Base-by-base conservation (phyloP, 2,113 vertebrate species). In the Nycticebus coucang region DNA sequence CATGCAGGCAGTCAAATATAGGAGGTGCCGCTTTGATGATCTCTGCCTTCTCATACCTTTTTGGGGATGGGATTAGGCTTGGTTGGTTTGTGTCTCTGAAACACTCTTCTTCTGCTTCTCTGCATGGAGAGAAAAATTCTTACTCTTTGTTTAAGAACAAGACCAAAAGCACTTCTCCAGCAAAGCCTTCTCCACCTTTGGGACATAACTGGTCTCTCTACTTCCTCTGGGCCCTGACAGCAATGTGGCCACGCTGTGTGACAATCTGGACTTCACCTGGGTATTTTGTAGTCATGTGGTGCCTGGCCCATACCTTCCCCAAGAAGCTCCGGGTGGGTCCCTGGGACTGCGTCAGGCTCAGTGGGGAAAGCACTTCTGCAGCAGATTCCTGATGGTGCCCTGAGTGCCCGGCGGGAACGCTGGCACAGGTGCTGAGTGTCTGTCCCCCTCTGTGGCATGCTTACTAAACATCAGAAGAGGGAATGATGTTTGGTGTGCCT, bases 381-480 rank as follows among this genome's bases (percentile, higher is more conserved):
- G 4, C 21, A 26, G 50, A 37, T 33, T 2, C 21, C 15, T 1
- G 1, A 8, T 7, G 10, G 33, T 18, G 50, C 14, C 4, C 21
- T 2, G 4, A 11, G 72, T 78, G 78, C 77, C 33, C n/a, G 5
- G 53, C 35, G 55, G 53, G 59, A 19, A 60, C 7, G 0, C 0
- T 3, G 17, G 24, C 3, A 0, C 55, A 6, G 64, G 21, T 41
- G 9, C 59, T 10, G 53, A 8, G 21, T 4, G 28, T 21, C 18
- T 2, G 21, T 17, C 17, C 0, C 2, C 10, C 14, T 37, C 30
- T 4, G 6, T 5, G 1, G 3, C 0, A 0, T 5, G 35, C 45
- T 68, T 8, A 33, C 37, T 30, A 5, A 59, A 50, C 21, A 41
- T 35, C 26, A 33, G 41, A 26, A 41, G 45, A 50, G 59, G 14